Conservation (phyloP, 2,888 invertebrate species). For the Epirrita christyi region DNA sequence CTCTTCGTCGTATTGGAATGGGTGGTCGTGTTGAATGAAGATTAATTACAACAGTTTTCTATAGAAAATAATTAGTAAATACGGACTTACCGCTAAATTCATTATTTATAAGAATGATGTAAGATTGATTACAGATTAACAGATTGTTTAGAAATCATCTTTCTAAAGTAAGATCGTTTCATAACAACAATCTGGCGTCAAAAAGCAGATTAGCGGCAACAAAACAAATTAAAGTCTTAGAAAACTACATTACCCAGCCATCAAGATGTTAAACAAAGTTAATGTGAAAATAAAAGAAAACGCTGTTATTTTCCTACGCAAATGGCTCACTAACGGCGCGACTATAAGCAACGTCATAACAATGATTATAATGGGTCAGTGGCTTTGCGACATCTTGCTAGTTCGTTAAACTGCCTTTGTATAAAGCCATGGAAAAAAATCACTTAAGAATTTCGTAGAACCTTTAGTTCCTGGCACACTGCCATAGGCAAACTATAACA, state of each 20-base stretch:
- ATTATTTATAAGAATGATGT: too few species aligned
- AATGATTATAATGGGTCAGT: conserved; percentile 73
- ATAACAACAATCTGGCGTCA: conserved; percentile 19
- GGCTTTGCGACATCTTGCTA: conserved; percentile 73
- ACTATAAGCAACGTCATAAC: conserved; percentile 69
- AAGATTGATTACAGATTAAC: too few species aligned
- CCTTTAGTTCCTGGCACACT: conserved; percentile 73
- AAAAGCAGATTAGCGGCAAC: conserved; percentile 29
- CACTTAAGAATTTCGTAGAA: conserved; percentile 75
- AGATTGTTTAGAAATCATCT: too few species aligned
- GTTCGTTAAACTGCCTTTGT: conserved; percentile 72
- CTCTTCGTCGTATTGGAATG: too few species aligned
- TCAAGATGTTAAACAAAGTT: conserved; percentile 42
- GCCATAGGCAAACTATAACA: conserved; percentile 67
- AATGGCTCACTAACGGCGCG: conserved; percentile 58
- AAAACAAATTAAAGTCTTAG: conserved; percentile 36
- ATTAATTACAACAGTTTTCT: too few species aligned
- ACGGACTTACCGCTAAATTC: too few species aligned
- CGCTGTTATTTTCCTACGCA: conserved; percentile 47
- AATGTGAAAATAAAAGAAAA: conserved; percentile 48
- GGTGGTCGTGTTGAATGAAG: too few species aligned
- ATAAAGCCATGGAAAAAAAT: conserved; percentile 71
- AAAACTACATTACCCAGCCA: conserved; percentile 44
- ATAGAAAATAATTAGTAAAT: too few species aligned
- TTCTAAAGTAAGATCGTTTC: too few species aligned